Conservation (phyloP, 1,140 invertebrate genomes). For the Drusus annulatus region DNA sequence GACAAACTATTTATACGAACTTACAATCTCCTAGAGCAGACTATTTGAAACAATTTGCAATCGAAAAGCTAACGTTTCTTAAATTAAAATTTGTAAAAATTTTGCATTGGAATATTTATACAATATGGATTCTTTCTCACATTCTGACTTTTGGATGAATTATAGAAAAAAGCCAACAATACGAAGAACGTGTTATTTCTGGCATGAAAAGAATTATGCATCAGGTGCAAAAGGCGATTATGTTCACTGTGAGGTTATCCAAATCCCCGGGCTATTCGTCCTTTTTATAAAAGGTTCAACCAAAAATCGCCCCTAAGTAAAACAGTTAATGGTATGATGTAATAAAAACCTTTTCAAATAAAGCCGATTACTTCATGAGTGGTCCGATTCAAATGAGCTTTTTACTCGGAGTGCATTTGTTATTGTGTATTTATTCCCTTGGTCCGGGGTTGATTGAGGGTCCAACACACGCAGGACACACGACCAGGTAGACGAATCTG, state of each 20-base stretch:
- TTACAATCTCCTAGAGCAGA: too few relatives aligned
- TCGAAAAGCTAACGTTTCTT: too few relatives aligned
- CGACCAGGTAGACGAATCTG: slow-evolving; percentile 54
- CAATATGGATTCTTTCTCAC: neutral
- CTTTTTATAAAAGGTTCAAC: slow-evolving; percentile 25
- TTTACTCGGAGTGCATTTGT: neutral
- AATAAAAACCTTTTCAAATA: too few relatives aligned
- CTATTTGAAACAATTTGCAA: too few relatives aligned
- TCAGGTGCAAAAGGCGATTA: slow-evolving; percentile 48
- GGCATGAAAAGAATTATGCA: slow-evolving; percentile 34
- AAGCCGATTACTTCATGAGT: neutral
- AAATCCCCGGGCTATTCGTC: slow-evolving; percentile 30
- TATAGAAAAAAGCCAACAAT: slow-evolving; percentile 24
- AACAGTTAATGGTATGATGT: too few relatives aligned
- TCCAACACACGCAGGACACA: slow-evolving; percentile 52
- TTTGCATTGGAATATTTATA: too few relatives aligned
- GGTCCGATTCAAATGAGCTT: neutral
- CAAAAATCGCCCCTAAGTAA: neutral
- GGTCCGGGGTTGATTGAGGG: neutral
- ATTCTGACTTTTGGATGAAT: slow-evolving; percentile 1
- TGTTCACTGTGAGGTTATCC: slow-evolving; percentile 15
- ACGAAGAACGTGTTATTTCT: slow-evolving; percentile 36
- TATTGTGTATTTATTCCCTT: neutral
- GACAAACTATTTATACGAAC: too few relatives aligned
- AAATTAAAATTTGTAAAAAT: too few relatives aligned